Percentiles rank a stretch among this genome's conserved stretches.
Evolutionary conservation across 2,888 invertebrate species (phyloP).

Genomic region (Metalampra italica): DNA sequence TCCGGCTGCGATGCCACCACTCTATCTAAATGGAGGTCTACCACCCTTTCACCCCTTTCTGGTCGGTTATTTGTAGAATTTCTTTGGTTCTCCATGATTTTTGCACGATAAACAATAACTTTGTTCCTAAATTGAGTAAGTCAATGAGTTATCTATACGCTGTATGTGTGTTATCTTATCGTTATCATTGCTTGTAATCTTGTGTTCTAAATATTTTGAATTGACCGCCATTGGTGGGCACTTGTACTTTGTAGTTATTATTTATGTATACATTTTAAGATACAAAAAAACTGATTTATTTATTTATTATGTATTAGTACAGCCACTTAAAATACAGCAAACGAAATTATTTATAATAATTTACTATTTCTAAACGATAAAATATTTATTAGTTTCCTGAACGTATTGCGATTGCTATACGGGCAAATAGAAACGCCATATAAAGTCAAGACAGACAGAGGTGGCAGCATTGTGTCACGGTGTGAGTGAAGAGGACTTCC

Average conservation of each 20-base stretch:
- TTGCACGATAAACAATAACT: slow-evolving; percentile 52
- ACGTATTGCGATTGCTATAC: slow-evolving; percentile 15
- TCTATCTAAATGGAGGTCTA: slow-evolving; percentile 75
- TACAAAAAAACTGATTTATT: too few relatives aligned
- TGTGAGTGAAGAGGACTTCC: slow-evolving; percentile 19
- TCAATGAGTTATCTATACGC: slow-evolving; percentile 54
- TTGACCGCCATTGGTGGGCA: slow-evolving; percentile 48
- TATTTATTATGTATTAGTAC: too few relatives aligned
- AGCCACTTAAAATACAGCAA: too few relatives aligned
- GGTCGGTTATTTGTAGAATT: slow-evolving; percentile 25
- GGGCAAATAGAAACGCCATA: slow-evolving; percentile 19
- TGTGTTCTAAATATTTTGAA: slow-evolving; percentile 63
- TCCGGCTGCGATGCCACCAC: slow-evolving; percentile 81
- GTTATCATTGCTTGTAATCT: slow-evolving; percentile 62
- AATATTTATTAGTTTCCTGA: neutral
- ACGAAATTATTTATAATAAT: too few relatives aligned
- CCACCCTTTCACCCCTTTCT: slow-evolving; percentile 42
- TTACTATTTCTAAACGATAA: slow-evolving; percentile 37
- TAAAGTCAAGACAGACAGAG: slow-evolving; percentile 13
- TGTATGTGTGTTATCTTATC: slow-evolving; percentile 71
- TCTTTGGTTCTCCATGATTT: slow-evolving; percentile 50
- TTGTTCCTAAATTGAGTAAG: slow-evolving; percentile 52
- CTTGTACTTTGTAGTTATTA: neutral
- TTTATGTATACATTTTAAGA: too few relatives aligned
- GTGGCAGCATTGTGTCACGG: neutral